Base-by-base conservation (phyloP, 2,888 invertebrate species). In the Oxystoma pomonae region DNA sequence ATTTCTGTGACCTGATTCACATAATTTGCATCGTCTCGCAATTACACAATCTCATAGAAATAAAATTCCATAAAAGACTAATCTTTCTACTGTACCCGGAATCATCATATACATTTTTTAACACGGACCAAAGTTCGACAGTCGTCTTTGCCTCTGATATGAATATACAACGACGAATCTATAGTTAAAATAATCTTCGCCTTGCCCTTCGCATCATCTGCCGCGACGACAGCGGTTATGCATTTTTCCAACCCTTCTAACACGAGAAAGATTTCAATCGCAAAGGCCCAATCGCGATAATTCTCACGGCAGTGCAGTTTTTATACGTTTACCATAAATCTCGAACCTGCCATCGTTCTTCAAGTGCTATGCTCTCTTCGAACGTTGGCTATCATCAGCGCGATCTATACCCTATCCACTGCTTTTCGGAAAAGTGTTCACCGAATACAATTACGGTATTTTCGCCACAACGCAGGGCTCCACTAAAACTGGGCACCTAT, bases 1-100 rank as follows among this genome's bases (percentile, higher is more conserved):
- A 67, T 75, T 59, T 72, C 73, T 1, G 73, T 60, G 0, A 75
- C 57, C 60, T 73, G 73, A 58, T 68, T 75, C 1, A 76, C 71
- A 57, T 75, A 76, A 0, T 20, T 1, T 16, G 50, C 59, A 59
- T 58, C 16, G 58, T 35, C 18, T 2, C 58, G 16, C 64, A 68
- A 60, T 72, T 70, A 57, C 75, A 73, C 5, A 72, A 58, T 18
- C 71, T 56, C 1, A 66, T 59, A 1, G 72, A 74, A 53, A 62
- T 59, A 70, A 72, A 17, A 70, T 52, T 1, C 60, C 60, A 9
- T 69, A 67, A 19, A 21, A 61, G 56, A 18, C 61, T 49, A 16
- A 61, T 61, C 56, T 57, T 61, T 61, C 61, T 9, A 20, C 7
- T 50, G 21, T 20, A 62, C 5, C 59, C 58, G 35, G 12, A 35